Percentiles rank a stretch among this genome's conserved stretches.
phyloP scores from a whole-genome alignment of 1,140 invertebrate species.

The Trinorchestia longiramus region DNA sequence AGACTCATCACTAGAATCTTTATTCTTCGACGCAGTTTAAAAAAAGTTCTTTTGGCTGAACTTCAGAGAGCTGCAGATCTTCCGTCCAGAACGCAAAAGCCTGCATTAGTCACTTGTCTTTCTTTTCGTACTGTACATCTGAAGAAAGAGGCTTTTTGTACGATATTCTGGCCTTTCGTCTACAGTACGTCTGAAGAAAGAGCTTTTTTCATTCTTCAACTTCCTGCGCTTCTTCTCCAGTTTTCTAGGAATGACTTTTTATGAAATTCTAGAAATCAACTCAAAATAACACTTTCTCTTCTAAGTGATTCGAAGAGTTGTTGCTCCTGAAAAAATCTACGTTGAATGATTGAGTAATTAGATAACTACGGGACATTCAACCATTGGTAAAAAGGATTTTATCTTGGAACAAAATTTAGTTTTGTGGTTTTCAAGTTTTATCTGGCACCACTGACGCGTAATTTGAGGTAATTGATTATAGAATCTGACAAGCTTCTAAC shows the following conservation, averaged over 20 bases:
- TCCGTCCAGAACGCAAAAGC: neutral
- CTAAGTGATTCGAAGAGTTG: neutral
- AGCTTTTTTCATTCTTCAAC: neutral
- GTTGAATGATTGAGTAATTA: no score
- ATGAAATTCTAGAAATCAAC: neutral
- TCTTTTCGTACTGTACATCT: no score
- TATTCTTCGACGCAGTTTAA: neutral
- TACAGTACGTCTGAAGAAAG: neutral
- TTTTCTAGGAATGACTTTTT: neutral
- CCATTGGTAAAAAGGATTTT: no score
- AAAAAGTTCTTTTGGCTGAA: neutral
- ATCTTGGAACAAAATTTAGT: no score
- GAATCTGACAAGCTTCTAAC: no score
- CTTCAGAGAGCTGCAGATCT: neutral
- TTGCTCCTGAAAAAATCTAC: no score
- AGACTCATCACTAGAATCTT: neutral
- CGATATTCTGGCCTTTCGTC: neutral
- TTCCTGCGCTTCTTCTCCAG: neutral
- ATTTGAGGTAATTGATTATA: no score
- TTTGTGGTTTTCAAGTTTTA: no score
- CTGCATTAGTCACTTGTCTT: neutral
- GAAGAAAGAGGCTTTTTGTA: no score
- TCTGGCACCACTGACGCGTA: no score
- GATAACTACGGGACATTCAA: no score
- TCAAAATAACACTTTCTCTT: neutral